Conservation (phyloP, 2,113 vertebrate species). For the Cyanoramphus novaezelandiae region DNA sequence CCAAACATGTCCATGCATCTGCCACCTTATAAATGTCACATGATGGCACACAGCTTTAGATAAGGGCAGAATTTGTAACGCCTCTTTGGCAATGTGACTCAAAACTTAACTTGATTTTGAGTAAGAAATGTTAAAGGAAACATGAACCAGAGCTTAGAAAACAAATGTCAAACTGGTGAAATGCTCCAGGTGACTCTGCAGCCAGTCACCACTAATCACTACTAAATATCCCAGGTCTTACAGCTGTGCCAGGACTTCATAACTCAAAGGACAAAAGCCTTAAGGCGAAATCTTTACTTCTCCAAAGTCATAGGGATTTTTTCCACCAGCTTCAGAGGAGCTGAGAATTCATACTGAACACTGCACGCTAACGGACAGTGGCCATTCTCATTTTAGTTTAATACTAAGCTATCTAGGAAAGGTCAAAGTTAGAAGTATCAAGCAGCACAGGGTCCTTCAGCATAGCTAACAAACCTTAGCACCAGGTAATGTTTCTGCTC, state of each 20-base stretch:
- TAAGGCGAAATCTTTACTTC: not conserved
- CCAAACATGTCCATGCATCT: not conserved
- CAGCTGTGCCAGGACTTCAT: not conserved
- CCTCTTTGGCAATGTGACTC: not conserved
- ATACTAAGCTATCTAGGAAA: not conserved
- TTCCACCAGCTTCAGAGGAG: not conserved
- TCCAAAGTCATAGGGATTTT: not conserved
- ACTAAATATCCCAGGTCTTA: not conserved
- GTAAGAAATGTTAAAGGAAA: not conserved
- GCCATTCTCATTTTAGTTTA: not conserved
- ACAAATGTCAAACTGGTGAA: not conserved
- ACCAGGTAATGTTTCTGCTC: not conserved
- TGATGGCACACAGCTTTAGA: not conserved
- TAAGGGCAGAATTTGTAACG: not conserved
- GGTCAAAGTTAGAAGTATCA: not conserved
- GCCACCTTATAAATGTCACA: rapidly evolving
- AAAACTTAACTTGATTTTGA: not conserved
- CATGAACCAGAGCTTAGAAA: not conserved
- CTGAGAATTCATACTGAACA: not conserved
- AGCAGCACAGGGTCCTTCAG: not conserved
- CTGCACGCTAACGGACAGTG: rapidly evolving
- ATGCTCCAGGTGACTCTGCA: not conserved
- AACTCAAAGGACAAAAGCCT: not conserved
- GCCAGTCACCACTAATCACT: not conserved
- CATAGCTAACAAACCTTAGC: not conserved